Evolutionary conservation across 2,797 vertebrate species (phyloP).

Genomic region (Pangasius larnaudii): DNA sequence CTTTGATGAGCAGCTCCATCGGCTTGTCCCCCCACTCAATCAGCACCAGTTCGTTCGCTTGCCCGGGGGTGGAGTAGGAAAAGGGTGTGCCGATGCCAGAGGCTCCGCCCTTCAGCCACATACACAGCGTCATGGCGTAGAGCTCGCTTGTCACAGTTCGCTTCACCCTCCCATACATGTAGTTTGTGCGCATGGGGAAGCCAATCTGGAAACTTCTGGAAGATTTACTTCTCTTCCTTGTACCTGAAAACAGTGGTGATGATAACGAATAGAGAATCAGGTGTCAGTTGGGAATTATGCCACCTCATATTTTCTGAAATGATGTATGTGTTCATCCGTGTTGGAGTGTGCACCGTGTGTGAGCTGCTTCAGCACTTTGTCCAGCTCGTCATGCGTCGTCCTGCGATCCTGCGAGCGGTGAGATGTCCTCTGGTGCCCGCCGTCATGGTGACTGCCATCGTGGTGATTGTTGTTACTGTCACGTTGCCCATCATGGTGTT

Average conservation of each 20-base stretch:
- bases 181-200: conserved; percentile 86
- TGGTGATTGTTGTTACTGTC: conserved; percentile 11
- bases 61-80: conserved; percentile 84
- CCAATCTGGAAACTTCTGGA: conserved; percentile 79
- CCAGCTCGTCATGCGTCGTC: conserved; percentile 71
- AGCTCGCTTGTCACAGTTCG: conserved; percentile 80
- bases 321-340: conserved; percentile 34
- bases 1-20: conserved; percentile 83
- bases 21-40: conserved; percentile 86
- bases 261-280: background rate
- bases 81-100: conserved; percentile 83
- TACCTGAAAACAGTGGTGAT: conserved; percentile 9
- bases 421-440: conserved; percentile 62
- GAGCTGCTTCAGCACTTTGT: conserved; percentile 74
- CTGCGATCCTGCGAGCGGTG: conserved; percentile 59
- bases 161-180: conserved; percentile 83
- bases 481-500: conserved; percentile 41
- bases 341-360: conserved; percentile 66
- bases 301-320: background rate
- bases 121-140: conserved; percentile 82
- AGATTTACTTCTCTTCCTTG: conserved; percentile 65
- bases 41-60: conserved; percentile 86
- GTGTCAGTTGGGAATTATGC: background rate
- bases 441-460: conserved; percentile 50
- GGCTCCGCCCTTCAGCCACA: conserved; percentile 81